phyloP scores from a whole-genome alignment of 2,113 vertebrate species.

The Piprites chloris region DNA sequence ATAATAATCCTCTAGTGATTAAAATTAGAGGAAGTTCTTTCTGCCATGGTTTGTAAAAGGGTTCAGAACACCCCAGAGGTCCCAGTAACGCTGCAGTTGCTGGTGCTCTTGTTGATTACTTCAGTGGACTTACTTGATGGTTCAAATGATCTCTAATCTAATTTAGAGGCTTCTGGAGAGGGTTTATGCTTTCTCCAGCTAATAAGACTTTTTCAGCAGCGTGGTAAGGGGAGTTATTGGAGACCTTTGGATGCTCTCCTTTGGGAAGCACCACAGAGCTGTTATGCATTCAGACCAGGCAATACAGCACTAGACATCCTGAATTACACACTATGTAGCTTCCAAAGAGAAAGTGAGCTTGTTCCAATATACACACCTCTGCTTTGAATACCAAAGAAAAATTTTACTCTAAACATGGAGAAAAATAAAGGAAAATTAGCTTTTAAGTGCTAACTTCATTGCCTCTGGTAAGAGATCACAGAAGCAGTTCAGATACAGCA shows the following conservation, averaged over 20 bases:
- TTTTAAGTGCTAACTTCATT: background rate
- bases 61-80: background rate
- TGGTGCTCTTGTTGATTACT: background rate
- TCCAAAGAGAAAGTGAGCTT: background rate
- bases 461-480: background rate
- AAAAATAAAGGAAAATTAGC: accelerated
- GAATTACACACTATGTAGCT: accelerated
- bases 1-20: background rate
- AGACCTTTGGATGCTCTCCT: background rate
- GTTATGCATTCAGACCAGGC: accelerated
- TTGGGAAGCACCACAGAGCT: background rate
- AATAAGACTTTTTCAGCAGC: background rate
- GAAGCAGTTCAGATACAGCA: background rate
- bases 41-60: background rate
- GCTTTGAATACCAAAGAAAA: background rate
- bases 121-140: background rate
- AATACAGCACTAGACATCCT: too few species aligned
- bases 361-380: background rate
- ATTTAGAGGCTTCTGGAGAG: background rate
- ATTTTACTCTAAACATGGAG: background rate
- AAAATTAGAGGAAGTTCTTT: background rate
- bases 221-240: accelerated
- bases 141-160: background rate
- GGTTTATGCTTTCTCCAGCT: background rate
- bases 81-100: background rate